These are phyloP conservation scores for Acrocephalus arundinaceus DNA, from an alignment of 2,113 vertebrate genomes.

Conservation along the genomic window DNA sequence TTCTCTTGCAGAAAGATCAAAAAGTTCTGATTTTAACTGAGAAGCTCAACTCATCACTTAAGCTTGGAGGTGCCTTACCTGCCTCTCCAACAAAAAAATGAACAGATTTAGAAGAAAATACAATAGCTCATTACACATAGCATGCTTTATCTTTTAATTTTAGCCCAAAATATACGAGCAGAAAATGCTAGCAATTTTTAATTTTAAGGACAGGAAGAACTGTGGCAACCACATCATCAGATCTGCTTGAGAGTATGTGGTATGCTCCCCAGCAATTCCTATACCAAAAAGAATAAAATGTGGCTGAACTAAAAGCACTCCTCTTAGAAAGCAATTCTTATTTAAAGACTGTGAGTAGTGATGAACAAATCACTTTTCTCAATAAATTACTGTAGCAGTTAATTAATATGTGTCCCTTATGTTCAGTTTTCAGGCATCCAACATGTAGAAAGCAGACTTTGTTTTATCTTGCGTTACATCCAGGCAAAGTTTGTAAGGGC, in stretches of 20 bases:
- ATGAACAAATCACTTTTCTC: background rate
- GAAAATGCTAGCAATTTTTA: background rate
- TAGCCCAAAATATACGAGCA: background rate
- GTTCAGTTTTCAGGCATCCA: background rate
- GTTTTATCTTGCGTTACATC: background rate
- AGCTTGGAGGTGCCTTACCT: background rate
- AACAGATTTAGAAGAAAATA: background rate
- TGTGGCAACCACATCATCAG: background rate
- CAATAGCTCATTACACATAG: background rate
- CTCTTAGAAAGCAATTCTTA: background rate
- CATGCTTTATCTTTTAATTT: background rate
- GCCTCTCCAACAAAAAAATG: background rate
- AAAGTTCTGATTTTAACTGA: background rate
- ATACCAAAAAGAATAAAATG: background rate
- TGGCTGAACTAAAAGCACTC: background rate
- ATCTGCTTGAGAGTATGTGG: background rate
- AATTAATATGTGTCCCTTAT: slow-evolving; percentile 10
- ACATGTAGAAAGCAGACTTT: background rate
- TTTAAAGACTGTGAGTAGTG: background rate
- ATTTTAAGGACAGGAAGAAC: background rate
- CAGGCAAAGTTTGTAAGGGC: background rate
- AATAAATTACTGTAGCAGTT: slow-evolving; percentile 24
- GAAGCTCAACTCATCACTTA: background rate
- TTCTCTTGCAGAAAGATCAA: background rate
- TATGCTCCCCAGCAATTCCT: background rate